Conservation (phyloP, 2,888 invertebrate genomes). For the Galeopsomyia nigrocyanea region DNA sequence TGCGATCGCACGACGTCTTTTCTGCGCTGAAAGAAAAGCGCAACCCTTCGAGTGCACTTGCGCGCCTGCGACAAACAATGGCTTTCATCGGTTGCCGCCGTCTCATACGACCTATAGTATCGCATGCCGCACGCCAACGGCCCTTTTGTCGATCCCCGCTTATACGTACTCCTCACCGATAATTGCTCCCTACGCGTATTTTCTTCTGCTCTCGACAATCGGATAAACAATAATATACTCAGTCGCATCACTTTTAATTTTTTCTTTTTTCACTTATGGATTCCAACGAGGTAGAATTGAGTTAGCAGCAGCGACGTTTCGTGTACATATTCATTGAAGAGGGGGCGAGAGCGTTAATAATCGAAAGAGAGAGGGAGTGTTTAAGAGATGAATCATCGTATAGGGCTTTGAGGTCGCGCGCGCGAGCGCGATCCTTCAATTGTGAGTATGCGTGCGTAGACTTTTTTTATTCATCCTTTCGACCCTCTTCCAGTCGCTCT, state of each 20-base stretch:
- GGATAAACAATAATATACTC: slow-evolving; percentile 1
- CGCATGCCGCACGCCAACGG: background rate
- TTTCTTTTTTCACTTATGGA: slow-evolving; percentile 13
- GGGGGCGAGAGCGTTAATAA: slow-evolving; percentile 55
- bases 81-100: slow-evolving; percentile 6
- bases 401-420: slow-evolving; percentile 49
- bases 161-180: too few species aligned
- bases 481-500: background rate
- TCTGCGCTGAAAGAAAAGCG: slow-evolving; percentile 31
- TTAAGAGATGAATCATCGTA: slow-evolving; percentile 65
- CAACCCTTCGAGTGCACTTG: slow-evolving; percentile 34
- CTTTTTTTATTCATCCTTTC: slow-evolving; percentile 5
- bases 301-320: slow-evolving; percentile 64
- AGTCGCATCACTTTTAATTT: slow-evolving; percentile 4
- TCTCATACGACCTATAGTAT: slow-evolving; percentile 15
- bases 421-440: slow-evolving; percentile 16
- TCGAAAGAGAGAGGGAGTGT: slow-evolving; percentile 53
- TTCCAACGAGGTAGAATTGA: slow-evolving; percentile 57
- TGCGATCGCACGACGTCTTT: slow-evolving; percentile 24
- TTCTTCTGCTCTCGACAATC: background rate
- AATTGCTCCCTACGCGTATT: background rate
- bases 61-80: slow-evolving; percentile 11
- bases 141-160: too few species aligned
- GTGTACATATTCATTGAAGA: slow-evolving; percentile 66
- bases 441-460: background rate